Conservation (phyloP, 2,797 vertebrate genomes). For the Mycteria americana region DNA sequence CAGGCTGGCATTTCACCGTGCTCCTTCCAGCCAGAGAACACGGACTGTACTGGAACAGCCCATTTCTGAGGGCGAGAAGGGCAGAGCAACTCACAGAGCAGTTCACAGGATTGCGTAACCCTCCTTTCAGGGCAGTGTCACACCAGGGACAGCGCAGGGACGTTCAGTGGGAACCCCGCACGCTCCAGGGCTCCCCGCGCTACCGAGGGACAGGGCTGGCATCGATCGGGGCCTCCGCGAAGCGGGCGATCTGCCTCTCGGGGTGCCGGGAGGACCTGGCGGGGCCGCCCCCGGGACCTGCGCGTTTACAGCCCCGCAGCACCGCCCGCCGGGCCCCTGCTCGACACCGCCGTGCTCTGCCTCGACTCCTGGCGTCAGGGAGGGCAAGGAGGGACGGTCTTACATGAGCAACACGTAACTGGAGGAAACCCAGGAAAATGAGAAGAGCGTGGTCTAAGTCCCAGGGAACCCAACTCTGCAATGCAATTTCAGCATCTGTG, state of each 20-base stretch:
- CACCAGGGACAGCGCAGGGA: no score
- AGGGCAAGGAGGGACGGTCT: background rate
- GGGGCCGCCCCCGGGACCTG: rapidly evolving
- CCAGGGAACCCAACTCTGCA: background rate
- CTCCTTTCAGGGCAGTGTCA: background rate
- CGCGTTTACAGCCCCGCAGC: background rate
- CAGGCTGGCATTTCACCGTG: background rate
- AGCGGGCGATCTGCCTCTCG: rapidly evolving
- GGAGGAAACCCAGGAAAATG: background rate
- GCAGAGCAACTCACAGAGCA: background rate
- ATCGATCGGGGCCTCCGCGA: rapidly evolving
- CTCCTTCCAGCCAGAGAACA: background rate
- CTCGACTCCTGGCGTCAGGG: no score
- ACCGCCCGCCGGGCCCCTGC: background rate
- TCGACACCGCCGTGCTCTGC: background rate
- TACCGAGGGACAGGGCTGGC: no score
- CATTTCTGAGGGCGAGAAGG: background rate
- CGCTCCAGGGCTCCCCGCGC: rapidly evolving
- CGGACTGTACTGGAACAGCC: rapidly evolving
- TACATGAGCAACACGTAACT: background rate
- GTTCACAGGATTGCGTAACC: background rate
- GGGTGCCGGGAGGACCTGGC: rapidly evolving
- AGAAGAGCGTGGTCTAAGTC: rapidly evolving
- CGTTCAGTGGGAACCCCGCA: no score
- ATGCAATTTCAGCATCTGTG: background rate